Evolutionary conservation across 1,140 invertebrate species (phyloP).

Genomic region (Caenorhabditis brenneri): DNA sequence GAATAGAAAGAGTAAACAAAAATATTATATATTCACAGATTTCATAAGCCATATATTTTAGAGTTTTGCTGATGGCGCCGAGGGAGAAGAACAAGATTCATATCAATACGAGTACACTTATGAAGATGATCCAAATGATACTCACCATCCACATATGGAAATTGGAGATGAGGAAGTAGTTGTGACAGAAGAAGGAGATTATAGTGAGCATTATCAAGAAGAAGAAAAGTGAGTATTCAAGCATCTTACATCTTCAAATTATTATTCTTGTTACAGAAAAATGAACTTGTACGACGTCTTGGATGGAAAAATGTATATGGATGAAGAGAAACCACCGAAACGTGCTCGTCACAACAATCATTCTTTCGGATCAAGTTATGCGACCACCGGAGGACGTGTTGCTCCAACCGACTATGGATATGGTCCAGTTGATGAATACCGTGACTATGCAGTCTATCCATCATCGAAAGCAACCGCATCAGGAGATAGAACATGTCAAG

Average conservation of each 20-base stretch:
- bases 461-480: neutral
- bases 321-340: neutral
- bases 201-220: neutral
- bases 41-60: neutral
- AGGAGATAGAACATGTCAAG: slow-evolving; percentile 30
- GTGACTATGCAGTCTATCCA: neutral
- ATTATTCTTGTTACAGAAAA: neutral
- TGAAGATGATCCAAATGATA: neutral
- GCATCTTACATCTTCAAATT: neutral
- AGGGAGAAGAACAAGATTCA: neutral
- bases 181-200: neutral
- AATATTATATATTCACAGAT: neutral
- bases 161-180: slow-evolving; percentile 17
- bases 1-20: neutral
- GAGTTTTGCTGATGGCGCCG: neutral
- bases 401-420: neutral
- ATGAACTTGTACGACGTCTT: slow-evolving; percentile 7
- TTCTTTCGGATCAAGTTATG: neutral
- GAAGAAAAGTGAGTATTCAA: neutral
- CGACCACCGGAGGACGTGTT: neutral
- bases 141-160: neutral
- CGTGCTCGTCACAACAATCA: neutral
- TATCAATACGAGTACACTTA: slow-evolving; percentile 13
- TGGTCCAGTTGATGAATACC: neutral
- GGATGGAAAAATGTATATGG: slow-evolving; percentile 4